These are phyloP conservation scores for Xiphophorus couchianus DNA, from an alignment of 2,113 vertebrate genomes.

Conservation along the genomic window DNA sequence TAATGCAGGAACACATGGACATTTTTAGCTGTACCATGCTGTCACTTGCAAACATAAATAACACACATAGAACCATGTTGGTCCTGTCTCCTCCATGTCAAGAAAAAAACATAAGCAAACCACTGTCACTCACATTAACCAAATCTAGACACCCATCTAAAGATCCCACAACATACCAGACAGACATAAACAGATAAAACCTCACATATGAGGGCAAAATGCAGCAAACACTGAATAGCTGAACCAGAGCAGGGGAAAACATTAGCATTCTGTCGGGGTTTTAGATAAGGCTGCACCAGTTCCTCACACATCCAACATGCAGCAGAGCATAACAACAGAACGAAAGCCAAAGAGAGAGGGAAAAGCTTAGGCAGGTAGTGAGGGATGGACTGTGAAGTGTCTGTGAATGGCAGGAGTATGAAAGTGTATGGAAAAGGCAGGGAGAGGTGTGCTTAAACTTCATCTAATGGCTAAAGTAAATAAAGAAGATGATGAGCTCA, in stretches of 20 bases:
- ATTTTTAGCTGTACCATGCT: not conserved
- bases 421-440: constrained; percentile 17
- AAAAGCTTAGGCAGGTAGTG: constrained; percentile 52
- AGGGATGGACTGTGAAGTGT: constrained; percentile 28
- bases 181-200: constrained; percentile 21
- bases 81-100: not conserved
- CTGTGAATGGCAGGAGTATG: constrained; percentile 13
- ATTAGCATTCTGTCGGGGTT: constrained; percentile 76
- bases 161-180: not conserved
- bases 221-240: constrained; percentile 25
- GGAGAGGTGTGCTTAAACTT: not conserved
- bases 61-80: not conserved
- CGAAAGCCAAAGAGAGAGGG: constrained; percentile 23
- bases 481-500: constrained; percentile 50
- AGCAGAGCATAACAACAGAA: constrained; percentile 69
- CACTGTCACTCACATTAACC: not conserved
- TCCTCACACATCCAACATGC: constrained; percentile 70
- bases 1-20: not conserved
- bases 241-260: constrained; percentile 57
- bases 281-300: constrained; percentile 72
- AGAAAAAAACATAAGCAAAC: constrained; percentile 12
- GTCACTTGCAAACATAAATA: constrained; percentile 1
- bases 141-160: constrained; percentile 12
- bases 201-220: constrained; percentile 9
- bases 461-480: constrained; percentile 29